These are phyloP conservation scores for Aramus guarauna DNA, from an alignment of 2,113 vertebrate genomes.

Conservation along the genomic window DNA sequence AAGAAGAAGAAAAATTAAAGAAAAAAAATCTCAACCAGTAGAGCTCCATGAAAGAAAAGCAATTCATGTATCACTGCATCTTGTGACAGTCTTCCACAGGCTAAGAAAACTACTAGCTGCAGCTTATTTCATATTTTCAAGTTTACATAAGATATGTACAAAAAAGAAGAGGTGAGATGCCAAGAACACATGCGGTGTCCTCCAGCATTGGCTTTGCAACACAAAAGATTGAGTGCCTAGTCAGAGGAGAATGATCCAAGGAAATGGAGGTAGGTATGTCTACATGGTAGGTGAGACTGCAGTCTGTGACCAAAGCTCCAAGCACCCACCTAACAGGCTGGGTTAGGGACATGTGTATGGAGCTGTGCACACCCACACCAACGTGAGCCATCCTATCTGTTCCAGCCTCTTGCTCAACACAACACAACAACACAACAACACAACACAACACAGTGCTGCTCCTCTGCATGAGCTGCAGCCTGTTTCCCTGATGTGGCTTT, in stretches of 20 bases:
- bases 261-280: background rate
- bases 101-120: background rate
- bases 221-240: background rate
- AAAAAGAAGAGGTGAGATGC: background rate
- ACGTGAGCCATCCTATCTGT: rapidly evolving
- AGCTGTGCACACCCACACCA: background rate
- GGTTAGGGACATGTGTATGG: rapidly evolving
- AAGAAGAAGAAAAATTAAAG: background rate
- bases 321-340: background rate
- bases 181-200: rapidly evolving
- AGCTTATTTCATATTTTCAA: background rate
- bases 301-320: background rate
- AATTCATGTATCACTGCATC: background rate
- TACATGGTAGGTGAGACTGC: rapidly evolving
- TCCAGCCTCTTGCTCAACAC: background rate
- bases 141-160: background rate
- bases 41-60: background rate
- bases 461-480: background rate
- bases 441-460: background rate
- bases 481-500: background rate
- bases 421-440: background rate
- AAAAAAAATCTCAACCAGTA: background rate
- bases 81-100: background rate
- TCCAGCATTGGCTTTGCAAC: background rate
- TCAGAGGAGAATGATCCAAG: background rate